These are phyloP conservation scores for Xenentodon cancila DNA, from an alignment of 2,797 vertebrate species.

Conservation along the genomic window DNA sequence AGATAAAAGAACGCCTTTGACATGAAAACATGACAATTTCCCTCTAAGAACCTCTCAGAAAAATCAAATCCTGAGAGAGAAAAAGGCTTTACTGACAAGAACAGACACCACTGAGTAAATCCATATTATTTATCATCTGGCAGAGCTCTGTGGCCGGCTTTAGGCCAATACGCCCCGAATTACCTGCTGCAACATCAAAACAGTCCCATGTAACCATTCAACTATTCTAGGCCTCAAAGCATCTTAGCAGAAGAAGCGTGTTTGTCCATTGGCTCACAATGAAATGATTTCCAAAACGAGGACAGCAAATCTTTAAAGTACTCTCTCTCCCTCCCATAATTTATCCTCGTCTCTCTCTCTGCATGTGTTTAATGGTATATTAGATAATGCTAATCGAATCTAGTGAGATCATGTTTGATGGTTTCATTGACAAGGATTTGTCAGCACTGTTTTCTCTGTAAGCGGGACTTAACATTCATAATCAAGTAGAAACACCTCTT, in stretches of 20 bases:
- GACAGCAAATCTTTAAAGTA: slow-evolving; percentile 34
- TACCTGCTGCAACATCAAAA: slow-evolving; percentile 77
- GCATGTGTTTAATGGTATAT: slow-evolving; percentile 50
- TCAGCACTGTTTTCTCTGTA: slow-evolving; percentile 39
- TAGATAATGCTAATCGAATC: slow-evolving; percentile 67
- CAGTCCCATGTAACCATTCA: slow-evolving; percentile 64
- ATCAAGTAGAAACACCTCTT: slow-evolving; percentile 49
- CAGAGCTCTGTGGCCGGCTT: slow-evolving; percentile 70
- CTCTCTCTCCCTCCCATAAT: slow-evolving; percentile 21
- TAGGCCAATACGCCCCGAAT: slow-evolving; percentile 62
- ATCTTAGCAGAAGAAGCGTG: slow-evolving; percentile 49
- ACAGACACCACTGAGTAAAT: slow-evolving; percentile 76
- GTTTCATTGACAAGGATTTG: slow-evolving; percentile 70
- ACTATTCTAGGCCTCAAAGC: slow-evolving; percentile 61
- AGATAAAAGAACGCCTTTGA: slow-evolving; percentile 80
- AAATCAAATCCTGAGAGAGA: slow-evolving; percentile 74
- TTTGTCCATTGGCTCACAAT: slow-evolving; percentile 56
- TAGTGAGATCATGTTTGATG: slow-evolving; percentile 62
- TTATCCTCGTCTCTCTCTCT: slow-evolving; percentile 13
- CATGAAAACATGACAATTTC: slow-evolving; percentile 80
- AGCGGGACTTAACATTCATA: slow-evolving; percentile 60
- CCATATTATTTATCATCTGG: slow-evolving; percentile 75
- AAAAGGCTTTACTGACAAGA: slow-evolving; percentile 73
- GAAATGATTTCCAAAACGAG: slow-evolving; percentile 58
- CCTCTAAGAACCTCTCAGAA: slow-evolving; percentile 75